Evolutionary conservation across 2,797 vertebrate species (phyloP).

Genomic region (Channa striata): DNA sequence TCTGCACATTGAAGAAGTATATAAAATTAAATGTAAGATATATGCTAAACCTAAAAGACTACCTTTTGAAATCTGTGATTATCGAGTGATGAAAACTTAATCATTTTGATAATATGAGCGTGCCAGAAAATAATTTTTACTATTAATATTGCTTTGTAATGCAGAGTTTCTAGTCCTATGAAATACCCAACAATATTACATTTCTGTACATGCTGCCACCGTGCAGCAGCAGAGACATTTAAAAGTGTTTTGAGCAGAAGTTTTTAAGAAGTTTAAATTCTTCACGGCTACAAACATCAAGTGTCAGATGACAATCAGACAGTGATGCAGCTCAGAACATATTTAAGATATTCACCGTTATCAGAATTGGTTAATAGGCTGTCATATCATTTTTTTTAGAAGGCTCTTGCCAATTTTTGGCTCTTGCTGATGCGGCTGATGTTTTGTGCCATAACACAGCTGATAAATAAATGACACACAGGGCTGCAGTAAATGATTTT

Average conservation of each 20-base stretch:
- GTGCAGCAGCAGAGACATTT: background rate
- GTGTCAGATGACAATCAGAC: background rate
- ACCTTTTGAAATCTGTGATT: slow-evolving; percentile 9
- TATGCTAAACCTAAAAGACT: slow-evolving; percentile 31
- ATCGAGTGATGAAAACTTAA: slow-evolving; percentile 47
- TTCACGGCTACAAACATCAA: no score
- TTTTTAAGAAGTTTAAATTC: background rate
- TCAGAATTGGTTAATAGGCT: background rate
- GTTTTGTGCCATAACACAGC: background rate
- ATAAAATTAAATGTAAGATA: slow-evolving; percentile 7
- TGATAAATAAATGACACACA: background rate
- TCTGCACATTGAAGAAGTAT: slow-evolving; percentile 24
- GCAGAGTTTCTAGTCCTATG: background rate
- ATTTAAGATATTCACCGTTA: no score
- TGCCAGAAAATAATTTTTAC: slow-evolving; percentile 30
- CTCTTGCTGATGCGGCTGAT: background rate
- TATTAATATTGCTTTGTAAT: background rate
- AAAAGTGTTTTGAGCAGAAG: background rate
- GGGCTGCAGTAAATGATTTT: slow-evolving; percentile 18
- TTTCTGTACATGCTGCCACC: background rate
- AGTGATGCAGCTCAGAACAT: background rate
- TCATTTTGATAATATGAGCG: slow-evolving; percentile 22
- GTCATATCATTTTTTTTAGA: background rate
- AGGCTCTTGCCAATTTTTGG: background rate
- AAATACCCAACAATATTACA: background rate